Evolutionary conservation across 2,113 vertebrate genomes (phyloP).

Genomic region (Chinchilla lanigera): DNA sequence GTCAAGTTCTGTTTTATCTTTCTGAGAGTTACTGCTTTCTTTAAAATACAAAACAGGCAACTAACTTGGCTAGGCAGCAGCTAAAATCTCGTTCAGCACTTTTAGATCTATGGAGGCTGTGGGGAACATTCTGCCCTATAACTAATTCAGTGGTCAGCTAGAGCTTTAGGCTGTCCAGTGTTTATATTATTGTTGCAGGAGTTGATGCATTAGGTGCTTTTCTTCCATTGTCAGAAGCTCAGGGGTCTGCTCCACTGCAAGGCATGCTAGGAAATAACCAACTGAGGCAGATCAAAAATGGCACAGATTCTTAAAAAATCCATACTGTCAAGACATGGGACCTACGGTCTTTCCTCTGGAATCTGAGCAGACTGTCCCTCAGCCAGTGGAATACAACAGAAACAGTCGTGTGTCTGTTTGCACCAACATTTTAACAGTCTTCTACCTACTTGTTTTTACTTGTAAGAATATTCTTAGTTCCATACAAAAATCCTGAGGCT

Average conservation of each 20-base stretch:
- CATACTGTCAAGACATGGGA: not conserved
- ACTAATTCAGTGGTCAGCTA: not conserved
- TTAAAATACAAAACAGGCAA: not conserved
- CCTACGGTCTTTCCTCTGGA: not conserved
- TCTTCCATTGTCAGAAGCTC: not conserved
- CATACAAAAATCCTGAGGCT: not conserved
- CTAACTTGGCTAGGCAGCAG: not conserved
- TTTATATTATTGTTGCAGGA: not conserved
- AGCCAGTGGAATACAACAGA: not conserved
- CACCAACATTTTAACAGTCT: not conserved
- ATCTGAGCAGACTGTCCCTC: not conserved
- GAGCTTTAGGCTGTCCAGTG: not conserved
- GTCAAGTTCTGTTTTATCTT: not conserved
- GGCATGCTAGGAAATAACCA: not conserved
- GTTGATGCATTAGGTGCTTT: not conserved
- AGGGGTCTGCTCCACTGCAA: not conserved
- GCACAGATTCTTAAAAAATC: not conserved
- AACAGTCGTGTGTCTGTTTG: not conserved
- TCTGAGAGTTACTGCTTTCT: not conserved
- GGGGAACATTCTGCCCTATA: not conserved
- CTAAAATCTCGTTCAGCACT: not conserved
- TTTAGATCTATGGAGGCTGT: not conserved
- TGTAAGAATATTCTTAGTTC: not conserved
- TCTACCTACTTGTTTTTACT: conserved; percentile 4
- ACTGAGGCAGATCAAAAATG: not conserved